Base-by-base conservation (phyloP, 2,888 invertebrate species). In the Xestia xanthographa region DNA sequence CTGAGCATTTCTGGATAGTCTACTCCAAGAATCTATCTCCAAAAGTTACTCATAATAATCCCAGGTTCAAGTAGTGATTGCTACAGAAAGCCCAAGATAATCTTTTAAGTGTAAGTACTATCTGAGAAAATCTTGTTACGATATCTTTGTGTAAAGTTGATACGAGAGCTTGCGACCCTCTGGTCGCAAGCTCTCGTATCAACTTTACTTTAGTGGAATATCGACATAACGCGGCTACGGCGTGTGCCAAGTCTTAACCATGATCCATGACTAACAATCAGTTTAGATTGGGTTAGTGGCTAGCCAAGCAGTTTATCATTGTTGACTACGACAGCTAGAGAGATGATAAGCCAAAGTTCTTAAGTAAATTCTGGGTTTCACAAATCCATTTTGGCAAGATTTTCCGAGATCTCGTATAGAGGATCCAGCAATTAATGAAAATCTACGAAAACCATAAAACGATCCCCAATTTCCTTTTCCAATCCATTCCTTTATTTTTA, bases 191-290 rank as follows among this genome's bases (percentile, higher is more conserved):
- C n/a, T n/a, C n/a, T n/a, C n/a, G n/a, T n/a, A n/a, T n/a, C n/a
- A n/a, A n/a, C n/a, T n/a, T n/a, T n/a, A n/a, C n/a, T n/a, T n/a
- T n/a, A 20, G 63, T 81, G 63, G 77, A 77, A 77, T 83, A 77
- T 77, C 12, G 60, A 17, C 29, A 45, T 58, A 48, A 70, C 66
- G 70, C 69, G 65, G 68, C 48, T 29, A 63, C 14, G 38, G 48
- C 26, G 14, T 60, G 50, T 85, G 83, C 83, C 83, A 85, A 83
- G 85, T 82, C 70, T 67, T 65, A 72, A 62, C 82, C 66, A 71
- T 56, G 41, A 45, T 38, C 67, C 70, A 73, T 80, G 74, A 67
- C 58, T 63, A 53, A 83, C 81, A 79, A 84, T 79, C 72, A 79
- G 69, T 79, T 63, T n/a, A 45, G 63, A 80, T 84, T 73, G 41